Evolutionary conservation across 2,113 vertebrate species (phyloP).

Genomic region (Rhinichthys klamathensis): DNA sequence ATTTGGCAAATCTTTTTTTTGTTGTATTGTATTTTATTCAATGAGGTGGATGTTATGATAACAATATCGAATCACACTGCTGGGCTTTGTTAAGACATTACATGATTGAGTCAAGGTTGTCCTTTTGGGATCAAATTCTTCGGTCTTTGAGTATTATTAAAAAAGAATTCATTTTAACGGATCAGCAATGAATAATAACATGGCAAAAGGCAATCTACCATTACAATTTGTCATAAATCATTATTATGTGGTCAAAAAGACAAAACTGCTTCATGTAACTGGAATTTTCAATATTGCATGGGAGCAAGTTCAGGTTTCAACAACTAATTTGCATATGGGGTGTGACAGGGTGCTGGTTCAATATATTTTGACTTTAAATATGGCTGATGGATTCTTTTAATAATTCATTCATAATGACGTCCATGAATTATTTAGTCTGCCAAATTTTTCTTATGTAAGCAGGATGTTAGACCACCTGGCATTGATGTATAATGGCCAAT

Average conservation of each 20-base stretch:
- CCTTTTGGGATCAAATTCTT: not conserved
- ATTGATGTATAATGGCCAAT: conserved; percentile 76
- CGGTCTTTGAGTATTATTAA: not conserved
- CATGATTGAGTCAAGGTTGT: not conserved
- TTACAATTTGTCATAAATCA: not conserved
- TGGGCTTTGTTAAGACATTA: not conserved
- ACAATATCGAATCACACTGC: not conserved
- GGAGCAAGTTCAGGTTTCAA: conserved; percentile 56
- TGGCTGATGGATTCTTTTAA: conserved; percentile 78
- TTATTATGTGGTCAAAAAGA: not conserved
- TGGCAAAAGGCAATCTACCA: not conserved
- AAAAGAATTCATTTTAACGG: not conserved
- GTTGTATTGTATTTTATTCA: not conserved
- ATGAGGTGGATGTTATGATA: not conserved
- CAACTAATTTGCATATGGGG: conserved; percentile 72
- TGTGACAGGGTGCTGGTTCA: conserved; percentile 72
- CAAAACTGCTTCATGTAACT: not conserved
- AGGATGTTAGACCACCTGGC: conserved; percentile 72
- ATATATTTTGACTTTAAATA: conserved; percentile 81
- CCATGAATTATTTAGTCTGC: conserved; percentile 77
- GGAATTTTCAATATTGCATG: not conserved
- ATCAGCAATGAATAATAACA: not conserved
- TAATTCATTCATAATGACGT: conserved; percentile 83
- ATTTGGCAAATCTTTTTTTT: not conserved
- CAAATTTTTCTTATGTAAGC: conserved; percentile 79